Base-by-base conservation (phyloP, 2,113 vertebrate species). In the Piaya cayana region DNA sequence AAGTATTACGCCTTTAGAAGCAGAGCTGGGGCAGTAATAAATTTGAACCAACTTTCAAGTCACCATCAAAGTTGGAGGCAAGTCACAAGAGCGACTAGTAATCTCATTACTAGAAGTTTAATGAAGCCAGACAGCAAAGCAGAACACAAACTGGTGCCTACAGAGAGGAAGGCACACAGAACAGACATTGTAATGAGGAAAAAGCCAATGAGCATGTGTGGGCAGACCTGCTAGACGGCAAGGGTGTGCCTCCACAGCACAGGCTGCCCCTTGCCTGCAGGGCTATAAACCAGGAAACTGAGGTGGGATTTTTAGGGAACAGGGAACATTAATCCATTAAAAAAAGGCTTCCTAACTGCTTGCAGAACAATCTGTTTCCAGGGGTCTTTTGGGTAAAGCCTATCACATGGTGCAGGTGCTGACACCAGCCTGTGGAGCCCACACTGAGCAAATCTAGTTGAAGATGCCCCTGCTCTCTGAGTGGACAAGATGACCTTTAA, bases 91-190 rank as follows among this genome's bases (percentile, higher is more conserved):
- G 68, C 12, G 39, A 39, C 39, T 39, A 39, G 86, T 77, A 92
- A 93, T 93, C 83, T 72, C 76, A 91, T 92, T 82, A 74, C 83
- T 58, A 47, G 14, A 69, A 80, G 36, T 91, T 83, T 91, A 96
- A 96, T 86, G 91, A 91, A 90, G 91, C 45, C 0, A 2, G 86
- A 60, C 0, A 0, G 67, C 1, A 1, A 85, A 52, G 86, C 67
- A 86, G 76, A 82, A 69, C 71, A 49, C 11, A 56, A 49, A 65
- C 8, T 69, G 71, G 27, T 83, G 82, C 53, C 91, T 49, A 5
- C 0, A 5, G 71, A 93, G 37, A 72, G 49, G 37, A 76, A 59
- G 36, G 34, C 21, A 76, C n/a, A 55, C 55, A 88, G 63, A 83
- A 50, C 27, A 45, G 63, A 19, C 78, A 47, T 1, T 0, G 0